phyloP scores from a whole-genome alignment of 2,888 invertebrate species.

The Phanerotoma sp. region DNA sequence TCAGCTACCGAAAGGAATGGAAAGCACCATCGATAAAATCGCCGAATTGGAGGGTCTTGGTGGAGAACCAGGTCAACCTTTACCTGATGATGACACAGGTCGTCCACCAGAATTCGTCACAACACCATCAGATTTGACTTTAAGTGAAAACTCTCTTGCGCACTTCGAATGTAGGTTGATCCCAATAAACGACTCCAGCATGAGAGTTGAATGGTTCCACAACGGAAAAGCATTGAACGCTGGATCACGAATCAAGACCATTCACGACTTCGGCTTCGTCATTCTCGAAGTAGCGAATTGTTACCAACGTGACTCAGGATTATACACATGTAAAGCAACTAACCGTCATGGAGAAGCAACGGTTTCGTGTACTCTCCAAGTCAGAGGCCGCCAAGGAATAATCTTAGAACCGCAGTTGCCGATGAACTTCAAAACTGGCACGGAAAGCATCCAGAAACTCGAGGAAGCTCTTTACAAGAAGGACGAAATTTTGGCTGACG shows the following conservation, averaged over 20 bases:
- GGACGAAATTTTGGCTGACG: conserved; percentile 77
- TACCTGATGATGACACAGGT: conserved; percentile 79
- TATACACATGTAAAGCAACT: conserved; percentile 90
- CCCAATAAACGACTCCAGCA: conserved; percentile 89
- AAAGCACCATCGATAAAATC: conserved; percentile 90
- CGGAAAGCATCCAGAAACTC: conserved; percentile 85
- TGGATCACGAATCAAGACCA: conserved; percentile 91
- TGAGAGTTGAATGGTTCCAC: conserved; percentile 97
- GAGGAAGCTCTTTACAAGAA: conserved; percentile 87
- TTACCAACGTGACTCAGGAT: conserved; percentile 88
- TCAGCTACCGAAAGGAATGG: conserved; percentile 90
- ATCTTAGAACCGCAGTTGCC: conserved; percentile 88
- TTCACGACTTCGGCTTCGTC: conserved; percentile 97
- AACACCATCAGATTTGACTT: conserved; percentile 78
- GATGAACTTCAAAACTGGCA: conserved; percentile 82
- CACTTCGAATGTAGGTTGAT: conserved; percentile 90
- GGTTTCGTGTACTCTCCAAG: conserved; percentile 83
- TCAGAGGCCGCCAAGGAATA: conserved; percentile 85
- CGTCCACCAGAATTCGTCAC: conserved; percentile 90
- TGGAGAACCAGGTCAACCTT: conserved; percentile 65
- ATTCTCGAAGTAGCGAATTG: conserved; percentile 95
- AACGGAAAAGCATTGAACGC: conserved; percentile 91
- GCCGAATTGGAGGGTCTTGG: conserved; percentile 88
- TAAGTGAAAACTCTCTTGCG: conserved; percentile 85
- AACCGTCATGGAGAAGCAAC: conserved; percentile 90